Conservation (phyloP, 2,888 invertebrate species). For the Lottia scabra region DNA sequence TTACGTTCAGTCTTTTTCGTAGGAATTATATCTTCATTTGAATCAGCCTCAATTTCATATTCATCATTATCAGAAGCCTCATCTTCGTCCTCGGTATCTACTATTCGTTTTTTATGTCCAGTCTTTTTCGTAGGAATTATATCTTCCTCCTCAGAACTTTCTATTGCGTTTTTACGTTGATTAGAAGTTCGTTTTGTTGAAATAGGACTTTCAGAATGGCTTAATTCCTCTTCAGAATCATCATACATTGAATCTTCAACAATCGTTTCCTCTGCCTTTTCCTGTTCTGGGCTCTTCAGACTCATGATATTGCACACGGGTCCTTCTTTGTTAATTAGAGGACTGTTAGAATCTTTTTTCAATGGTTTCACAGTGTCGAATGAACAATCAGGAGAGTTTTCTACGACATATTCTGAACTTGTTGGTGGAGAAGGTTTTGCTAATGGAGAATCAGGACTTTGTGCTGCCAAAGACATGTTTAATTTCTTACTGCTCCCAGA, state of each 20-base stretch:
- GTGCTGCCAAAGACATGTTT: background rate
- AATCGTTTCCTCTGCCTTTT: background rate
- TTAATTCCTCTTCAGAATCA: conserved; percentile 21
- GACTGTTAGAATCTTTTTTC: background rate
- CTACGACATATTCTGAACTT: background rate
- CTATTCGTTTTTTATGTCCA: too few species aligned
- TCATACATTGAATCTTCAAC: background rate
- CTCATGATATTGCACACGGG: background rate
- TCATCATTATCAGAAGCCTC: background rate
- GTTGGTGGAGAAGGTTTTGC: background rate
- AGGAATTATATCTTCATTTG: conserved; percentile 8
- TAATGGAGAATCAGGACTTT: background rate
- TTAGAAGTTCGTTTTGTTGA: conserved; percentile 25
- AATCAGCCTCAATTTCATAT: conserved; percentile 8
- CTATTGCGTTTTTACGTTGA: conserved; percentile 36
- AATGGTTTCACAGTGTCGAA: background rate
- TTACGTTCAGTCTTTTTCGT: conserved; percentile 17
- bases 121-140: background rate
- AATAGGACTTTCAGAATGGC: conserved; percentile 26
- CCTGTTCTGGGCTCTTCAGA: background rate
- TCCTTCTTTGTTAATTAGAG: background rate
- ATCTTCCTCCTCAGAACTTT: conserved; percentile 43
- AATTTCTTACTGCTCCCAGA: background rate
- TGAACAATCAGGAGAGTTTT: background rate
- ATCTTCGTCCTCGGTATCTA: too few species aligned